Conservation (phyloP, 2,113 vertebrate genomes). For the Odontophorus gujanensis region DNA sequence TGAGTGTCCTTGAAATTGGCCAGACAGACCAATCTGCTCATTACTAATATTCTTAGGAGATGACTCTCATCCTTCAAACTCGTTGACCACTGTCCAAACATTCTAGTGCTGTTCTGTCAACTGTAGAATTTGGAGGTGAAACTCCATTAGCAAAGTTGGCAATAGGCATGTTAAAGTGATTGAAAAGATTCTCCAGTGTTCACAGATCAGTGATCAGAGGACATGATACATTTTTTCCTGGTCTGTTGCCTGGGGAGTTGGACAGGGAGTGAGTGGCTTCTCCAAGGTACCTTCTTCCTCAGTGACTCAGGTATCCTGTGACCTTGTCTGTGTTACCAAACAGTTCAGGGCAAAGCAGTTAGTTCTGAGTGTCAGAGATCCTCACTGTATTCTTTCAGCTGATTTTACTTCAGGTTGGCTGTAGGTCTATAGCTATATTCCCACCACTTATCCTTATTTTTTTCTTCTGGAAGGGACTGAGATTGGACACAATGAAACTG, state of each 20-base stretch:
- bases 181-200: neutral
- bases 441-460: accelerated
- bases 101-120: neutral
- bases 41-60: neutral
- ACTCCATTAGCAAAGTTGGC: neutral
- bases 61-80: neutral
- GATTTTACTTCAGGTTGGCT: neutral
- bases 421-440: neutral
- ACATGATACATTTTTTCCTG: neutral
- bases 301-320: neutral
- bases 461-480: neutral
- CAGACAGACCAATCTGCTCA: neutral
- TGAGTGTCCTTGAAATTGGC: neutral
- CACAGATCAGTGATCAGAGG: neutral
- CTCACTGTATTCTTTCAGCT: neutral
- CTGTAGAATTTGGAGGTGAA: neutral
- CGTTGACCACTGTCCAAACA: neutral
- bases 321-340: neutral
- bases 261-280: neutral
- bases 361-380: neutral
- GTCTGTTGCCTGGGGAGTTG: accelerated
- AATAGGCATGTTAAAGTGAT: neutral
- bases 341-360: neutral
- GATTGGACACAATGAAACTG: neutral
- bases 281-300: neutral